Base-by-base conservation (phyloP, 2,113 vertebrate genomes). In the Actinemys pallida region DNA sequence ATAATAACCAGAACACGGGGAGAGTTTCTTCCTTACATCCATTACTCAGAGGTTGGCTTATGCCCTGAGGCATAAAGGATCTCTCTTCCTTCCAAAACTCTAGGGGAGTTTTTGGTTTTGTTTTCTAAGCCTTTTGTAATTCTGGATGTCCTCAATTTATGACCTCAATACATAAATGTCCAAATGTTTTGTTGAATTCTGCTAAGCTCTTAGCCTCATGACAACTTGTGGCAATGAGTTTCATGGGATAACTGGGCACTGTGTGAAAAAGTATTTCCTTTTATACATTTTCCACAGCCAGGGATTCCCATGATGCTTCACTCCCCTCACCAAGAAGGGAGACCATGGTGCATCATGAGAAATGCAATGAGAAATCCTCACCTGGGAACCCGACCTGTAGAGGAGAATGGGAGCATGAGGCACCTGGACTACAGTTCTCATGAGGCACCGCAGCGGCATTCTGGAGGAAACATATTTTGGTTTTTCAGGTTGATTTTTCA, bases 31-130 rank as follows among this genome's bases (percentile, higher is more conserved):
- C 83, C 29, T 83, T 56, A 87, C 87, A 4, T 90, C 39, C 35
- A 75, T 89, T 92, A 86, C 29, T 86, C 83, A 89, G 79, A 81
- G 29, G 9, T 83, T 96, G 31, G 87, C 90, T 95, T 89, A 29
- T 2, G 8, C 69, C 59, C 89, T 17, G 83, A 49, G 25, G 16
- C 25, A 65, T 27, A 47, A 47, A 78, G 25, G 12, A 27, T 47
- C 13, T 75, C 4, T n/a, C 3, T 69, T 29, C 50, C 22, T 88
- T 87, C 59, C 35, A 69, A 11, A 39, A 72, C 19, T 39, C 65
- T 39, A 20, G 7, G 65, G 65, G n/a, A 72, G 35, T 72, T 72
- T 72, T 72, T 72, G 62, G 3, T 39, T 72, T 72, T 22, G n/a
- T 72, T 72, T 72, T 39, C 9, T 39, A 72, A 72, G n/a, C 8